phyloP scores from a whole-genome alignment of 2,113 vertebrate species.

The Atlantisia rogersi region DNA sequence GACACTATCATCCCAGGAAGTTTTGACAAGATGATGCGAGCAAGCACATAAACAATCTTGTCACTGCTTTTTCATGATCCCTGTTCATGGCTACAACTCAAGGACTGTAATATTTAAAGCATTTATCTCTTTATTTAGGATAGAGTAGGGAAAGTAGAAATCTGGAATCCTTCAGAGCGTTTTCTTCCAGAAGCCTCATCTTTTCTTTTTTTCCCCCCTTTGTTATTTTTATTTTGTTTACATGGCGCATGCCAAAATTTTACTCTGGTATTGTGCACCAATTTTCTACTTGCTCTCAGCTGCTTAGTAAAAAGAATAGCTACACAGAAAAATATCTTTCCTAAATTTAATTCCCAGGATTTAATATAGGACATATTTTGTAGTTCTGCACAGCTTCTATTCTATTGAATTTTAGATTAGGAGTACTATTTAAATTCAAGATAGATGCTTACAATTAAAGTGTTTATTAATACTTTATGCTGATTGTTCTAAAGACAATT shows the following conservation, averaged over 20 bases:
- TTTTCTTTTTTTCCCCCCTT: not conserved
- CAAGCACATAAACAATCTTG: constrained; percentile 78
- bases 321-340: not conserved
- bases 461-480: not conserved
- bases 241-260: not conserved
- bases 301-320: not conserved
- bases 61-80: constrained; percentile 81
- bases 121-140: constrained; percentile 79
- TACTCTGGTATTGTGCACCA: not conserved
- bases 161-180: not conserved
- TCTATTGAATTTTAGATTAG: not conserved
- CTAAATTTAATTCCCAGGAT: not conserved
- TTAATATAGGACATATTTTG: not conserved
- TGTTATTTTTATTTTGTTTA: not conserved
- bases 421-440: not conserved
- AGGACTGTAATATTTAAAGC: constrained; percentile 79
- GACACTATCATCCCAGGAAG: constrained; percentile 67
- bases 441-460: not conserved
- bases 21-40: constrained; percentile 72
- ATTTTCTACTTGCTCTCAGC: not conserved
- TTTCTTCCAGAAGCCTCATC: not conserved
- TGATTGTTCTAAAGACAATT: not conserved
- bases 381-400: not conserved
- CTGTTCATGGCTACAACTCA: constrained; percentile 79
- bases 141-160: not conserved